These are phyloP conservation scores for Saturnia japonica DNA, from an alignment of 2,888 invertebrate genomes.

Conservation along the genomic window DNA sequence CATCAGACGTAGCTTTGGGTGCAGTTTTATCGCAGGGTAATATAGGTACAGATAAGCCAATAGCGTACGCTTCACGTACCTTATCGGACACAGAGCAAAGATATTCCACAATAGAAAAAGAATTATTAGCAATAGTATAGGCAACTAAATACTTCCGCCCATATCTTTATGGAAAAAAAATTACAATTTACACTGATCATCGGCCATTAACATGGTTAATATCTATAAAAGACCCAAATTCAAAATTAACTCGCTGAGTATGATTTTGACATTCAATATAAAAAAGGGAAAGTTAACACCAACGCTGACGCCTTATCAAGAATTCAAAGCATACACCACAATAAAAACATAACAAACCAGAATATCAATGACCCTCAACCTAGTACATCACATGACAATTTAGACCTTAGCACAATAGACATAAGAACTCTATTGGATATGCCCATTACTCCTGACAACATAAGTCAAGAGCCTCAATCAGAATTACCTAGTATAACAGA, in stretches of 20 bases:
- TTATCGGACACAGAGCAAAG: constrained; percentile 34
- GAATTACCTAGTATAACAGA: constrained; percentile 6
- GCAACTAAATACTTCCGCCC: too few species aligned
- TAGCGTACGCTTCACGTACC: constrained; percentile 37
- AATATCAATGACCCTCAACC: too few species aligned
- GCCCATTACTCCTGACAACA: constrained; percentile 30
- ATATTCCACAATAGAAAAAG: constrained; percentile 47
- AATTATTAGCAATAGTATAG: constrained; percentile 29
- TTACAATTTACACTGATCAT: too few species aligned
- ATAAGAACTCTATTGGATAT: constrained; percentile 37
- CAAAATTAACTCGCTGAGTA: constrained; percentile 44
- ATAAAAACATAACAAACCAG: constrained; percentile 16
- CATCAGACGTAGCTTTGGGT: constrained; percentile 38
- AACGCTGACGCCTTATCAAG: constrained; percentile 42
- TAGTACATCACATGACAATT: constrained; percentile 15
- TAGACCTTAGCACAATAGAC: constrained; percentile 19
- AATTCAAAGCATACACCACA: constrained; percentile 29
- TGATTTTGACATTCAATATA: constrained; percentile 35
- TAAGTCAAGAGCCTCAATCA: not conserved
- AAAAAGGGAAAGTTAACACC: constrained; percentile 36
- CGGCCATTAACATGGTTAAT: too few species aligned
- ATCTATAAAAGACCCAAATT: constrained; percentile 49
- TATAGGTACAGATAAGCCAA: constrained; percentile 36
- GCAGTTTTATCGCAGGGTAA: constrained; percentile 40
- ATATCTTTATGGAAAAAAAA: too few species aligned